A percentile compares a stretch with the other conserved stretches of the same genome.
Evolutionary conservation across 2,797 vertebrate genomes (phyloP).

Genomic region (Syngnathus rostellatus): DNA sequence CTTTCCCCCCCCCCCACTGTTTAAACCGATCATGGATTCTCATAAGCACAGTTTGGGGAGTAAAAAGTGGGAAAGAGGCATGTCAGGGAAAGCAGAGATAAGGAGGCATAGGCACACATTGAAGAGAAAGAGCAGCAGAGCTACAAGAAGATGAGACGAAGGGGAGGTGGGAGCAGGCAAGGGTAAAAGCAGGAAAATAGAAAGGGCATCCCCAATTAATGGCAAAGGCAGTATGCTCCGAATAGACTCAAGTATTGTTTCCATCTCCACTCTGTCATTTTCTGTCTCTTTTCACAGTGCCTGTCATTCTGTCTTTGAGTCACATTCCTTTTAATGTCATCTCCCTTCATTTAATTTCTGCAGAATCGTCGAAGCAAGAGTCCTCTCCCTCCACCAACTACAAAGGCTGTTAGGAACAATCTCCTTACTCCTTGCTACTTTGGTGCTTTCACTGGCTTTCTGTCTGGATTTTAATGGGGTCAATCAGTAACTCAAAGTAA

Average conservation of each 20-base stretch:
- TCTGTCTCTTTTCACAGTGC: constrained; percentile 29
- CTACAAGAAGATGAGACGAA: constrained; percentile 16
- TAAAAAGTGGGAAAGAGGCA: constrained; percentile 5
- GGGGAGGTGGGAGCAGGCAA: not conserved
- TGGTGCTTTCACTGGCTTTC: constrained; percentile 32
- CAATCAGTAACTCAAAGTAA: constrained; percentile 60
- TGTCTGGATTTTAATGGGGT: constrained; percentile 37
- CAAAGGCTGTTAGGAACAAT: constrained; percentile 51
- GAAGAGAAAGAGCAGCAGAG: constrained; percentile 7
- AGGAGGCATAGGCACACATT: not conserved
- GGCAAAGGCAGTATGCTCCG: constrained; percentile 28
- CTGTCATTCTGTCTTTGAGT: constrained; percentile 47
- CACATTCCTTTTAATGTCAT: constrained; percentile 32
- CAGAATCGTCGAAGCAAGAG: constrained; percentile 26
- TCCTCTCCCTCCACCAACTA: constrained; percentile 34
- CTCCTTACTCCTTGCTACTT: constrained; percentile 30
- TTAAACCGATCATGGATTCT: not conserved
- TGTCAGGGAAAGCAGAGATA: constrained; percentile 16
- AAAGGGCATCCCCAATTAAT: constrained; percentile 35
- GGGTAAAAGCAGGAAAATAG: constrained; percentile 7
- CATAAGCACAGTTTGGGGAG: not conserved
- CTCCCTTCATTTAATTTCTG: constrained; percentile 39
- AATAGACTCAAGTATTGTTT: constrained; percentile 31
- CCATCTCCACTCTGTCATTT: constrained; percentile 26
- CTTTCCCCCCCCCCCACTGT: not conserved